Evolutionary conservation across 2,113 vertebrate species (phyloP), one percentile per base, ranked within the genome.

Genomic region (Oostethus manadensis): DNA sequence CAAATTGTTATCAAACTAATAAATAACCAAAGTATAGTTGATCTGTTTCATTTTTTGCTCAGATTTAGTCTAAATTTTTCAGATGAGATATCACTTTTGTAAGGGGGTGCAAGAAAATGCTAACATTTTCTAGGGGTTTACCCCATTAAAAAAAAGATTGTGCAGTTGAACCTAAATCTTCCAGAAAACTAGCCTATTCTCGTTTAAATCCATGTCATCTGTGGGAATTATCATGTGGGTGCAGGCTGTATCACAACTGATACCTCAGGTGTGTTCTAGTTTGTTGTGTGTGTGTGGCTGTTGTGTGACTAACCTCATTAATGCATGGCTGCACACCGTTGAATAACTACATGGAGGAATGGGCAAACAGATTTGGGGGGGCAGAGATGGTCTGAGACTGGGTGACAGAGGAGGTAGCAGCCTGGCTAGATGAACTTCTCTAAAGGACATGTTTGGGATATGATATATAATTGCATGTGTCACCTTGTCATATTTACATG

Each of bases 251-350:
- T 63, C 70, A 40, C 45, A 42, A 17, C 26, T 57, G 46, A 71
- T 57, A 80, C 66, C 71, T 61, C 69, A 80, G 84, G 73, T 84
- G 76, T 70, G 64, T 60, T 70, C 48, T 68, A 68, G 68, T 45
- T 66, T 55, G 70, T 42, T 45, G 22, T 40, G 54, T 51, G 54
- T 51, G 17, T 72, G 64, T 54, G 66, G 48, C 56, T 48, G 20
- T 17, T 62, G 58, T 48, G 64, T 79, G 70, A 82, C 68, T 74
- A 72, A 78, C 53, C 72, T 82, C 58, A 78, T 81, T 82, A 81
- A 76, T 79, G 74, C 77, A 84, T 63, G 70, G 62, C 57, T 8
- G 58, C 60, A 64, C 26, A n/a, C 51, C 59, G 73, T 40, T 76
- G 76, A 76, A 81, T 71, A 78, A 74, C 64, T 71, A 47, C 66